Base-by-base conservation (phyloP, 1,140 invertebrate species). In the Aphidius ervi region DNA sequence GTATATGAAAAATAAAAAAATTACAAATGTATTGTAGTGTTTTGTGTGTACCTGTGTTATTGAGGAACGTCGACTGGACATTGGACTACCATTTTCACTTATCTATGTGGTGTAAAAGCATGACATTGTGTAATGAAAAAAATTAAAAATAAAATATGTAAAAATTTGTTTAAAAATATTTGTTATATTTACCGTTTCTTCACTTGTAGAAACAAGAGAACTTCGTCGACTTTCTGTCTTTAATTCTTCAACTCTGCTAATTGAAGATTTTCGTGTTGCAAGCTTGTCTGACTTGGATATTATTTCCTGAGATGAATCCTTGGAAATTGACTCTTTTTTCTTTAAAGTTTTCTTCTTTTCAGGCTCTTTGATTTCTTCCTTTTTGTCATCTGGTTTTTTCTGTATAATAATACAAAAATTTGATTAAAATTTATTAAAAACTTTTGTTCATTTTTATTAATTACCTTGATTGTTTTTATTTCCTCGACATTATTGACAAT, bases 401-500 rank as follows among this genome's bases (percentile, higher is more conserved):
- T 78, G 46, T 60, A 63, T 59, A 52, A 41, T 56, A 63, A 42
- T 43, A 41, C 16, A 43, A 49, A 58, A 43, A 46, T 45, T 9
- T 16, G 1, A 16, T 16, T 16, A 16, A 16, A 16, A 62, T 43
- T 53, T 48, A 52, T 42, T 56, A 45, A 20, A 58, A 49, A 47
- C 41, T 53, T 42, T 23, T 16, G 58, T 39, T 52, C 41, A 64
- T 50, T 42, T 64, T 56, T 9, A 53, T 31, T 9, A 5, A 9
- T 52, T 67, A 76, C 74, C 72, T 76, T 76, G 37, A 69, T 63
- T 43, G 72, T 68, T 67, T 76, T 76, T 16, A 68, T 70, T 59
- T 77, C 74, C 60, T 76, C 70, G 37, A 81, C 74, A 69, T 82
- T 79, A 52, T 80, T 81, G 54, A 80, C 68, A 63, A 76, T 75